Percentiles rank a stretch among this genome's conserved stretches.
Conservation (phyloP, 53 echinoderm and acorn worm genomes). For the Antedon mediterranea region DNA sequence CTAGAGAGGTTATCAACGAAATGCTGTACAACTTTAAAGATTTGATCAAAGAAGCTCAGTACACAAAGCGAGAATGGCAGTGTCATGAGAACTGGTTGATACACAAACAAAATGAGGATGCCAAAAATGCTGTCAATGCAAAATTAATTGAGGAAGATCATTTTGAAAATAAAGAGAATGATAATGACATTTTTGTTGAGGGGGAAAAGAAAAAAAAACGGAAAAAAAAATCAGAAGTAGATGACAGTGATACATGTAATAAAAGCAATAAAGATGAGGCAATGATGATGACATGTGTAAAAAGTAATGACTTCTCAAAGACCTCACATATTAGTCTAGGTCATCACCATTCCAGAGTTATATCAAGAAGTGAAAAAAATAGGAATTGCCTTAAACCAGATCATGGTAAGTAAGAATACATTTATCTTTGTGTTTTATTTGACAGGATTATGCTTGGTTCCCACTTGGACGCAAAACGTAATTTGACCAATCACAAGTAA, state of each 20-base stretch:
- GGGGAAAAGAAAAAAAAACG: constrained; percentile 33
- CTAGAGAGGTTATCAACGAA: constrained; percentile 61
- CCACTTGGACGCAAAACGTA: too few relatives aligned
- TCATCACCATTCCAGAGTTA: background rate
- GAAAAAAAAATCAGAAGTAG: constrained; percentile 57
- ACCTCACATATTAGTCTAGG: background rate
- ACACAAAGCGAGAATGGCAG: constrained; percentile 67
- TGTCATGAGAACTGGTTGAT: constrained; percentile 60
- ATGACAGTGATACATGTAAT: constrained; percentile 23
- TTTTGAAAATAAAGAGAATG: constrained; percentile 18
- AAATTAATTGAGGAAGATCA: constrained; percentile 6
- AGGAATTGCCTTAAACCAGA: background rate
- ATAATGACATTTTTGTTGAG: constrained; percentile 10
- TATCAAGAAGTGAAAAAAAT: background rate
- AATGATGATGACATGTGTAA: background rate
- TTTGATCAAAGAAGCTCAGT: constrained; percentile 51
- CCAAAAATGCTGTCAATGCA: constrained; percentile 15
- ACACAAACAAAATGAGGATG: constrained; percentile 31
- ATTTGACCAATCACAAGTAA: too few relatives aligned
- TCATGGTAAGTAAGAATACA: background rate
- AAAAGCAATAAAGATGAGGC: constrained; percentile 3
- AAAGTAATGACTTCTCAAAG: background rate
- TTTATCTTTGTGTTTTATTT: too few relatives aligned
- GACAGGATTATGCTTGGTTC: too few relatives aligned
- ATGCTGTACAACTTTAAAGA: constrained; percentile 43